Base-by-base conservation (phyloP, 2,113 vertebrate genomes). In the Neolamprologus falcicula region DNA sequence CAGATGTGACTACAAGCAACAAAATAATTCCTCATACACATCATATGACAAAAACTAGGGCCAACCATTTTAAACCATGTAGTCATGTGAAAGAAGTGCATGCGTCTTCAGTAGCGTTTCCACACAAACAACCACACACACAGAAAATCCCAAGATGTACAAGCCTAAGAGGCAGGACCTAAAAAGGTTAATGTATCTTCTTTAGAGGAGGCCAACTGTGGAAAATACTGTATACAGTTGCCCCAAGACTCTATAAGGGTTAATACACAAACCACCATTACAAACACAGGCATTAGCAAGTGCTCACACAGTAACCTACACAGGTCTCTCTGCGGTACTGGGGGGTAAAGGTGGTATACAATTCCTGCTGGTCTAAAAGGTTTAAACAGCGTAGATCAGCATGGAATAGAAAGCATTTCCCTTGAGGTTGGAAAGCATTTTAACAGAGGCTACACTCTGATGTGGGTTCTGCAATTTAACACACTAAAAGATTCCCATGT, bases 181-280 rank as follows among this genome's bases (percentile, higher is more conserved):
- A 84, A 92, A 93, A 91, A 90, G 86, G 93, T 95, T 93, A 92
- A 94, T 93, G 85, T 54, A 92, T 93, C 88, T 88, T 89, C 78
- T 89, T 83, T 19, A n/a, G 84, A 83, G 59, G 71, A 84, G 45
- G 81, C 54, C 26, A 80, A 82, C 76, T 73, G 83, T 89, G 17
- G n/a, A 80, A 89, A 92, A 89, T 86, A 84, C 81, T 68, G 85
- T 86, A 87, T 57, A 89, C 76, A 86, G 83, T 66, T 80, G 71
- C 55, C 89, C 83, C 57, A 7, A 33, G 85, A 89, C 86, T 76
- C 63, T 33, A 88, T 78, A 73, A 57, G 73, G 73, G 85, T 92
- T 85, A 86, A 86, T 71, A 89, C 28, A 63, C 73, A 83, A 33
- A 8, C 55, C 21, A 83, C 13, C 9, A 80, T 14, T 26, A 42